Base-by-base conservation (phyloP, 2,888 invertebrate species). In the Drosophila vallismaia region DNA sequence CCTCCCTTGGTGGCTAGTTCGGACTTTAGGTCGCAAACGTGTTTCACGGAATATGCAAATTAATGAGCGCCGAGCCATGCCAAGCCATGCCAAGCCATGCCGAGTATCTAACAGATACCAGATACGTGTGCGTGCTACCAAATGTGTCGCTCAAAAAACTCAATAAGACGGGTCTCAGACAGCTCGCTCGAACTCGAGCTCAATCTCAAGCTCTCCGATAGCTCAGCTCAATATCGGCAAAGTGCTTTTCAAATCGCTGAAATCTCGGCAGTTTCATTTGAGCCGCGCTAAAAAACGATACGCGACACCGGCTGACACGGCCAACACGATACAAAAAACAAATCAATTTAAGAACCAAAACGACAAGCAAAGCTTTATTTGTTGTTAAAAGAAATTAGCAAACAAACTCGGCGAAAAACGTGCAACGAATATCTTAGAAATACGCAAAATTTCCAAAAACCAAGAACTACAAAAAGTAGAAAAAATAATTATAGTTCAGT, bases 201-300 rank as follows among this genome's bases (percentile, higher is more conserved):
- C 19, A 1, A 19, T 1, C 19, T 51, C 60, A 9, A 28, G 42
- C 68, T 71, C 62, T 71, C 50, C 19, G 51, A 26, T 48, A 12
- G 49, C 62, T 50, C 36, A 50, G 54, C 59, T 64, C 79, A 54
- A 74, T 59, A 69, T 51, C 77, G 72, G 52, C 71, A 50, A 49
- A 12, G 69, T 44, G 33, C 45, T 68, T 60, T 56, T 77, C 56
- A 77, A 57, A 59, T 80, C 79, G 60, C 75, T 72, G 71, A 77
- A 84, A 86, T 87, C 84, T 76, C 75, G 70, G 86, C 90, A 90
- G 90, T 90, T 90, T 85, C 82, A 90, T 88, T 88, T 89, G 88
- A 90, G 90, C 88, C 90, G 90, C 89, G 90, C 87, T 89, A 87
- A 86, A 89, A 89, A 74, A 64, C 80, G 88, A 90, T 89, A 88